phyloP scores from a whole-genome alignment of 2,113 vertebrate species.

The Oreotrochilus melanogaster region DNA sequence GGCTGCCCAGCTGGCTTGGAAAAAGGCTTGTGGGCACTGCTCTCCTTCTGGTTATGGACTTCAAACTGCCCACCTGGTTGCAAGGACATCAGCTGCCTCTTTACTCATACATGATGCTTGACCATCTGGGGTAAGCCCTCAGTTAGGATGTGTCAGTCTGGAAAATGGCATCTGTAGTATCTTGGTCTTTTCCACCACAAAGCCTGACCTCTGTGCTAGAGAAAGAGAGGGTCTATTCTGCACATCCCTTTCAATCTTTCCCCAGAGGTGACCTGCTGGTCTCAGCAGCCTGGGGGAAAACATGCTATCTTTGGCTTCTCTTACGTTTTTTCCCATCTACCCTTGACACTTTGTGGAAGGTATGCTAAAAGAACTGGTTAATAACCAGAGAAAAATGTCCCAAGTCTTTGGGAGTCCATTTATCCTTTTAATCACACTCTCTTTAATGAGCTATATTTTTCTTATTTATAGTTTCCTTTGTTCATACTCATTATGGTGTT shows the following conservation, averaged over 20 bases:
- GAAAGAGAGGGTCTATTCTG: not conserved
- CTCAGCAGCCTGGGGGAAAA: not conserved
- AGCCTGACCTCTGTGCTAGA: accelerated
- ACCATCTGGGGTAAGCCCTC: not conserved
- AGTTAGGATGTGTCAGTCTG: not conserved
- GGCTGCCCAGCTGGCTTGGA: not conserved
- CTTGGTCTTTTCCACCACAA: not conserved
- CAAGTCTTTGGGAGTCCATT: conserved; percentile 40
- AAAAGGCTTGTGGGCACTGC: not conserved
- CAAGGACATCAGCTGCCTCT: not conserved
- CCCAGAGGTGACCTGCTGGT: not conserved
- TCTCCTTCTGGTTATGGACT: not conserved
- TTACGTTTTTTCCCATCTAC: not conserved
- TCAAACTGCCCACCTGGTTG: not conserved
- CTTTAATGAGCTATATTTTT: conserved; percentile 50
- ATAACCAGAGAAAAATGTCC: conserved; percentile 30
- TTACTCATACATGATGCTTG: not conserved
- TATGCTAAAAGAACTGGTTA: not conserved
- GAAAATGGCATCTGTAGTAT: not conserved
- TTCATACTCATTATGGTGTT: conserved; percentile 37
- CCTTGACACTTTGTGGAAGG: not conserved
- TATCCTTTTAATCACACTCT: conserved; percentile 50
- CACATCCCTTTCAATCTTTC: not conserved
- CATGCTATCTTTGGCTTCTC: not conserved
- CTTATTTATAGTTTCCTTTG: conserved; percentile 56